phyloP scores from a whole-genome alignment of 2,113 vertebrate genomes.

The Petroica traversi region DNA sequence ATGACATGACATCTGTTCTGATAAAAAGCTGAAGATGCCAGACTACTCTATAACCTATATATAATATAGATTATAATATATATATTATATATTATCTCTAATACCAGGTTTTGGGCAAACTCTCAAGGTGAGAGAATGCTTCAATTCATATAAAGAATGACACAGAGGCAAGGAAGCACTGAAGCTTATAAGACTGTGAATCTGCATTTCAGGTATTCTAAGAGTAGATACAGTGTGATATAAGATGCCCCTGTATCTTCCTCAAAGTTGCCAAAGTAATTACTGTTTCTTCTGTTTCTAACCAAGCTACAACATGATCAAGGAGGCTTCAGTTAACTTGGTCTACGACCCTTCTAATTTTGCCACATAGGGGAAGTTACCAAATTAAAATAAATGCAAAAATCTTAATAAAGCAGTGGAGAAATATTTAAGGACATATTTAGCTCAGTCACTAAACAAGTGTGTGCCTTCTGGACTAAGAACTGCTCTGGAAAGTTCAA shows the following conservation, averaged over 20 bases:
- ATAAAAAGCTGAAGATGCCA: background rate
- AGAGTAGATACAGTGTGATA: background rate
- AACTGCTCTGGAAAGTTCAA: background rate
- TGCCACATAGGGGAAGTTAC: background rate
- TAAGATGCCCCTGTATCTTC: background rate
- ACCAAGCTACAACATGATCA: background rate
- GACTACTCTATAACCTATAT: no score
- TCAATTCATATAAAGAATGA: background rate
- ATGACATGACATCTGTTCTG: background rate
- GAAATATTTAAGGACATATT: background rate
- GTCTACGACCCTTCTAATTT: background rate
- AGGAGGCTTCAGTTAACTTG: background rate
- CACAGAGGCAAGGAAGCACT: background rate
- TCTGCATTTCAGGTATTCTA: background rate
- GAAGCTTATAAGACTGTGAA: background rate
- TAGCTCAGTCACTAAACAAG: background rate
- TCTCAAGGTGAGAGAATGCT: background rate
- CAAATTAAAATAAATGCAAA: background rate
- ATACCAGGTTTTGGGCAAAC: background rate
- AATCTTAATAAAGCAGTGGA: background rate
- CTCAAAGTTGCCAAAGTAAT: background rate
- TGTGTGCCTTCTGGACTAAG: background rate
- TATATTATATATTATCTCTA: no score
- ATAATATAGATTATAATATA: no score
- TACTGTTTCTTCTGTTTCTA: background rate